Evolutionary conservation across 2,113 vertebrate species (phyloP).

Genomic region (Electrona antarctica): DNA sequence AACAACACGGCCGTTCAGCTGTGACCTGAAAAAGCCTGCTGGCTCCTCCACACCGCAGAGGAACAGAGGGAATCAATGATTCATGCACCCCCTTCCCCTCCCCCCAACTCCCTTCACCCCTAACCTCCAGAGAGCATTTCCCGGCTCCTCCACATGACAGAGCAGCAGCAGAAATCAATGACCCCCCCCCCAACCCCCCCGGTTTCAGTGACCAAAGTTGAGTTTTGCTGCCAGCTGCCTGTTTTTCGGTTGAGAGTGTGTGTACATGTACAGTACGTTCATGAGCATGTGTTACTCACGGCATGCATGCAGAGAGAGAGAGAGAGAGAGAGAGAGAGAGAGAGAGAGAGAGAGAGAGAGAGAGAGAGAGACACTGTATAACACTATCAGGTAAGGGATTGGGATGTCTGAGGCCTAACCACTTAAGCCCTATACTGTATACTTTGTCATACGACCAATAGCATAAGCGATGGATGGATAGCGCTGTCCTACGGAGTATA

Average conservation of each 20-base stretch:
- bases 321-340: neutral
- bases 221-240: constrained; percentile 2
- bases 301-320: neutral
- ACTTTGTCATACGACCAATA: no score
- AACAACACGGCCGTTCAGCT: constrained; percentile 21
- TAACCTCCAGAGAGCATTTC: constrained; percentile 46
- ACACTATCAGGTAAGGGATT: no score
- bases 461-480: no score
- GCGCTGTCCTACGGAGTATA: no score
- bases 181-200: constrained; percentile 15
- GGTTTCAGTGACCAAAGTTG: constrained; percentile 31
- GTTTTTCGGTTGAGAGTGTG: neutral
- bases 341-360: neutral
- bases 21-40: constrained; percentile 48
- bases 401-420: no score
- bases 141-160: constrained; percentile 25
- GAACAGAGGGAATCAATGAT: constrained; percentile 39
- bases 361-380: neutral
- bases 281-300: constrained; percentile 9
- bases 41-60: constrained; percentile 29
- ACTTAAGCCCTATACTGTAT: no score
- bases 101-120: constrained; percentile 22
- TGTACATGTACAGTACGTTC: constrained; percentile 6
- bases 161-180: constrained; percentile 40
- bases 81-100: constrained; percentile 1